Evolutionary conservation across 2,113 vertebrate species (phyloP).

Genomic region (Xiphias gladius): DNA sequence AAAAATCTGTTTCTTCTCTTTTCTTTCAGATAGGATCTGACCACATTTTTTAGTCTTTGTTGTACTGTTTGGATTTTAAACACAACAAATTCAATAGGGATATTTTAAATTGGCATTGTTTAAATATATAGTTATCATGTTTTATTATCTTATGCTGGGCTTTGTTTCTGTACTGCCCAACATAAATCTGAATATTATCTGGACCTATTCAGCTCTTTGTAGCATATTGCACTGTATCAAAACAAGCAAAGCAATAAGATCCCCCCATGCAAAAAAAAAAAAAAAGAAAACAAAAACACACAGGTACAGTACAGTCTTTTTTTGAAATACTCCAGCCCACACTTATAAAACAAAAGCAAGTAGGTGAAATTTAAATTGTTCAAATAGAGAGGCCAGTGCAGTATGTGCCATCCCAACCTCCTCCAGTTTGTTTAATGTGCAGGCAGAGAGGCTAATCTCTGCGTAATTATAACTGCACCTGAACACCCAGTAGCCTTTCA

Average conservation of each 20-base stretch:
- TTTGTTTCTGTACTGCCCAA: background rate
- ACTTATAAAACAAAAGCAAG: conserved; percentile 11
- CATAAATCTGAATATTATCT: background rate
- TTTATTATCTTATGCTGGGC: background rate
- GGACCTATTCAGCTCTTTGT: background rate
- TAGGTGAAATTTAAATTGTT: conserved; percentile 6
- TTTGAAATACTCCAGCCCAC: background rate
- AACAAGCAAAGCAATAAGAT: background rate
- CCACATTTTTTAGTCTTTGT: background rate
- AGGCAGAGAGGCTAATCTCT: conserved; percentile 8
- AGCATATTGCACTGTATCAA: background rate
- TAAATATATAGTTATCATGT: background rate
- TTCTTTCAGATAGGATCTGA: background rate
- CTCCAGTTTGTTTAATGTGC: conserved; percentile 4
- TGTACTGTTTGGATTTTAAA: background rate
- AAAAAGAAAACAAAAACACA: background rate
- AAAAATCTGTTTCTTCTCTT: background rate
- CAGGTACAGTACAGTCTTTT: background rate
- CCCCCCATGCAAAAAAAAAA: background rate
- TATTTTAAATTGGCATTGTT: background rate
- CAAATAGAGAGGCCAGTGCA: background rate
- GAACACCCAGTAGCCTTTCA: conserved; percentile 27
- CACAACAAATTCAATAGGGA: background rate
- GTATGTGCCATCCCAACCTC: background rate
- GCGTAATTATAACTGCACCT: background rate